Base-by-base conservation (phyloP, 2,113 vertebrate genomes). In the Psittacara wagleri region DNA sequence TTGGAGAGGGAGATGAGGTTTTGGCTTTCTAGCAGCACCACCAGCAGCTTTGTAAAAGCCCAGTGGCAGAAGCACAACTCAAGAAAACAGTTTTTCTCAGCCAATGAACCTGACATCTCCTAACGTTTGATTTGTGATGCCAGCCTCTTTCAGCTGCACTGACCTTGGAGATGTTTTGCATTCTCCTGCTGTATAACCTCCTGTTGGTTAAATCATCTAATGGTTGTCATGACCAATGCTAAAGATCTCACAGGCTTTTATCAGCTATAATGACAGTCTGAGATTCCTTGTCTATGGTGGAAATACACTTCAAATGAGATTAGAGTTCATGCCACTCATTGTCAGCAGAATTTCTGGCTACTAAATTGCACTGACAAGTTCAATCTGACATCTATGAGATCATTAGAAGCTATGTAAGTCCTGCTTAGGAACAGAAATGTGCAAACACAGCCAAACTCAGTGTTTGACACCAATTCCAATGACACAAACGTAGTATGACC, bases 311-410 rank as follows among this genome's bases (percentile, higher is more conserved):
- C 95, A 94, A 73, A 91, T 91, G 64, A 88, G 87, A 97, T 97
- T 94, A 94, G 39, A 41, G 49, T 69, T 88, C 87, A 72, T 76
- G 97, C 63, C 95, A 96, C 29, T 96, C 94, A 81, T 78, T 94
- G 95, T 97, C 96, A 96, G 86, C 79, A 86, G 83, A 93, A 97
- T 96, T 97, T 93, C 84, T 92, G 85, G 91, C 63, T 88, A 74
- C 90, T 89, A 81, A 57, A 83, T 95, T 90, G 64, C 92, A 88
- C 52, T 88, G 90, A 88, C 76, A 91, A 94, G 70, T 78, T 94
- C 93, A 92, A 69, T 87, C 86, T 94, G 95, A 94, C 87, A 95
- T 77, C 89, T 88, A 0, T 74, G 88, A 90, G 83, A 95, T 90
- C 76, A 92, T 94, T 92, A 92, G 86, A 92, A 84, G 59, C 44